Evolutionary conservation across 2,113 vertebrate species (phyloP).

Genomic region (Trichechus manatus): DNA sequence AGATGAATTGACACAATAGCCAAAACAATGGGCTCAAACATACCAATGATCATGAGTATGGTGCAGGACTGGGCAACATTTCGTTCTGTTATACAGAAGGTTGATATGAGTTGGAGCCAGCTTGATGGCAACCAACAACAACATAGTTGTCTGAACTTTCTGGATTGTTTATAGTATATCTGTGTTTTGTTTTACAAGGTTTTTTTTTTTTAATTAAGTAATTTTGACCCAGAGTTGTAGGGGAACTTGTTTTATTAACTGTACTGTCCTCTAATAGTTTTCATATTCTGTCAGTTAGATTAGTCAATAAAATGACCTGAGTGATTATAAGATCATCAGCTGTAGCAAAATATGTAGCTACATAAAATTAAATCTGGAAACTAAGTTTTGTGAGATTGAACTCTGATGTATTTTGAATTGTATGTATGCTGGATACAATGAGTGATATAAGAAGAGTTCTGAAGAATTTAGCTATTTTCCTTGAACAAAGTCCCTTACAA

Average conservation of each 20-base stretch:
- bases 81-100: no score
- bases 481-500: slow-evolving; percentile 32
- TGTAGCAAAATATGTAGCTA: background rate
- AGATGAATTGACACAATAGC: no score
- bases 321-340: background rate
- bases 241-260: background rate
- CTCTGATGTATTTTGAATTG: background rate
- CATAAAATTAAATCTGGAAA: background rate
- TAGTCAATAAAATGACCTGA: slow-evolving; percentile 39
- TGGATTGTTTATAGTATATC: background rate
- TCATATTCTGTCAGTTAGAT: background rate
- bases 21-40: no score
- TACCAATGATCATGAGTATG: no score
- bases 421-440: background rate
- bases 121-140: no score
- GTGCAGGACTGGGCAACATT: no score
- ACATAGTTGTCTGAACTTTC: background rate
- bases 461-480: background rate
- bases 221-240: background rate
- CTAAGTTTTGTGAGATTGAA: background rate
- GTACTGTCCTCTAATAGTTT: background rate
- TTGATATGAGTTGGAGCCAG: no score
- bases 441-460: background rate
- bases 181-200: background rate
- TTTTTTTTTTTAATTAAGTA: background rate